These are phyloP conservation scores for Capitulum mitella DNA, from an alignment of 2,888 invertebrate genomes.

Conservation along the genomic window DNA sequence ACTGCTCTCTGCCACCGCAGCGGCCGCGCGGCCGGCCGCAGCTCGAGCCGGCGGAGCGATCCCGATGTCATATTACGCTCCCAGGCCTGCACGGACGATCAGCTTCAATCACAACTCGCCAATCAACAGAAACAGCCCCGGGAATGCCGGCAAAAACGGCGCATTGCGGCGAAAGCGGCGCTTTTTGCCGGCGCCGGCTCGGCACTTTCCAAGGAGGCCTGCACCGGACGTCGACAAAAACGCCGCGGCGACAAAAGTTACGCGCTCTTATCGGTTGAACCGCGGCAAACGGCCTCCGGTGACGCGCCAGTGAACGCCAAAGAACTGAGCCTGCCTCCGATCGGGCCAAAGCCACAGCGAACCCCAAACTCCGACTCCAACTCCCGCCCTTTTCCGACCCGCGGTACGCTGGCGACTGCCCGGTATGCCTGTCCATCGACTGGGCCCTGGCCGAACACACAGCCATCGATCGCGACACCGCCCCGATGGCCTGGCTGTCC, in stretches of 20 bases:
- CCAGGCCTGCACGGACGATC: not conserved
- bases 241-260: not conserved
- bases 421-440: too few species aligned
- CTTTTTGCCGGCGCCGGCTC: conserved; percentile 6
- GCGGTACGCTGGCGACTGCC: too few species aligned
- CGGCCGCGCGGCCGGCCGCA: not conserved
- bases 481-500: too few species aligned
- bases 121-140: conserved; percentile 8
- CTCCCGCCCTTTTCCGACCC: too few species aligned
- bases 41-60: too few species aligned
- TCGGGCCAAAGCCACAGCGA: too few species aligned
- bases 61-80: not conserved
- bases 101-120: conserved; percentile 11
- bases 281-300: not conserved
- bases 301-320: too few species aligned
- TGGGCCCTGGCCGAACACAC: too few species aligned
- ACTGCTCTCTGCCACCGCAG: not conserved
- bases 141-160: conserved; percentile 4
- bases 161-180: conserved; percentile 11
- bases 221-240: not conserved
- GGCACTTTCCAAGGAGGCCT: conserved; percentile 13
- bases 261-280: not conserved
- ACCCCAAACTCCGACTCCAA: too few species aligned
- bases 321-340: too few species aligned
- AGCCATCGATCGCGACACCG: too few species aligned